Conservation (phyloP, 2,888 invertebrate genomes). For the Trachelus troglodyta region DNA sequence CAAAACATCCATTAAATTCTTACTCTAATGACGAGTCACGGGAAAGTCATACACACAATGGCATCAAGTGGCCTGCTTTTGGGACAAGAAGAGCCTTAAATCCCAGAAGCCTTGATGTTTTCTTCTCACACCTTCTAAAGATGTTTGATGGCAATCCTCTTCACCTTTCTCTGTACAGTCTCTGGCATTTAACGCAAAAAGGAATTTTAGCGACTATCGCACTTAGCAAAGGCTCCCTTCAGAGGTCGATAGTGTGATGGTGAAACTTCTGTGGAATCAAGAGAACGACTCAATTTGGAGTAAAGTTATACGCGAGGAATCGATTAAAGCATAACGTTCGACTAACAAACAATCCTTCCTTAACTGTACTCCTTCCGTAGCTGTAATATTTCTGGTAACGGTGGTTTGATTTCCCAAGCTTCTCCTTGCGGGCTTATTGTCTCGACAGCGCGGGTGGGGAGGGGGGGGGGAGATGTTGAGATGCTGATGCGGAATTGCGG, state of each 20-base stretch:
- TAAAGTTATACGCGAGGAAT: background rate
- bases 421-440: background rate
- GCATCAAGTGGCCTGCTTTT: constrained; percentile 8
- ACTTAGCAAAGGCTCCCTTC: background rate
- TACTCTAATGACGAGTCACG: constrained; percentile 15
- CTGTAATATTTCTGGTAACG: background rate
- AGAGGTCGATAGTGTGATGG: background rate
- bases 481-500: background rate
- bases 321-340: background rate
- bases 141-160: background rate
- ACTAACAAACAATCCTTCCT: background rate
- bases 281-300: background rate
- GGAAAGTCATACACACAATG: constrained; percentile 14
- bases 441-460: background rate
- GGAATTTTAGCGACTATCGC: too few species aligned
- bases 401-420: constrained; percentile 5
- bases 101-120: background rate
- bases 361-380: background rate
- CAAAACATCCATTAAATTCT: constrained; percentile 17
- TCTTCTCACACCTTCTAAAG: background rate
- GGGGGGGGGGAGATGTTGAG: background rate
- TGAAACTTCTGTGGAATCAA: background rate
- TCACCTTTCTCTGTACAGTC: background rate
- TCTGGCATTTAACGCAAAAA: too few species aligned
- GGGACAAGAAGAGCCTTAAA: background rate